Base-by-base conservation (phyloP, 2,113 vertebrate genomes). In the Ammodramus savannarum region DNA sequence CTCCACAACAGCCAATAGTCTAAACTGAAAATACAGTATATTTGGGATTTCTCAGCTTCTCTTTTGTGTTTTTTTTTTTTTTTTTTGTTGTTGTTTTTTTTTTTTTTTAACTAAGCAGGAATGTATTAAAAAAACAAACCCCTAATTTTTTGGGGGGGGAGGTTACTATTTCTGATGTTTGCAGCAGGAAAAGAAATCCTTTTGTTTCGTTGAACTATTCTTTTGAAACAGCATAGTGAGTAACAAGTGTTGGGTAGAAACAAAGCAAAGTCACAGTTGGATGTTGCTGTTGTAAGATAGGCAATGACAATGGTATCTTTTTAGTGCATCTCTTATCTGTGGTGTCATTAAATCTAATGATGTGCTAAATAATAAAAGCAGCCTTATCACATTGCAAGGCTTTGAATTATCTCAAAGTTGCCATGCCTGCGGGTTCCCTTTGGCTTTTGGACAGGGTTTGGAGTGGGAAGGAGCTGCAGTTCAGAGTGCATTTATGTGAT, bases 251-350 rank as follows among this genome's bases (percentile, higher is more conserved):
- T 61, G 46, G 51, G 51, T 88, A 67, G 84, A 94, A 93, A 88
- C 77, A 85, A 90, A 90, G 71, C 78, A 74, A 89, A 96, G 75
- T 89, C 94, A 92, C 91, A 84, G 91, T 29, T 96, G 87, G 84
- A 69, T 95, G 79, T 95, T 95, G 79, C 86, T 89, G 83, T 93
- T 95, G 74, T 9, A 87, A 96, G 95, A 95, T 95, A 95, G 91
- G 87, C 54, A 2, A 85, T 92, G 95, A 96, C 96, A 97, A 96
- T 97, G 61, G 46, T 96, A 95, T 97, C 95, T 89, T 92, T 96
- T 95, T 67, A 96, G 83, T 69, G 80, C 87, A 79, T 95, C 96
- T 96, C 85, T 97, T 96, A 96, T 95, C 96, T 91, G 68, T 84
- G 51, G 83, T 94, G 85, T 94, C 77, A 90, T 96, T 96, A 97